Evolutionary conservation across 2,888 invertebrate genomes (phyloP).

Genomic region (Marronus borbonicus): DNA sequence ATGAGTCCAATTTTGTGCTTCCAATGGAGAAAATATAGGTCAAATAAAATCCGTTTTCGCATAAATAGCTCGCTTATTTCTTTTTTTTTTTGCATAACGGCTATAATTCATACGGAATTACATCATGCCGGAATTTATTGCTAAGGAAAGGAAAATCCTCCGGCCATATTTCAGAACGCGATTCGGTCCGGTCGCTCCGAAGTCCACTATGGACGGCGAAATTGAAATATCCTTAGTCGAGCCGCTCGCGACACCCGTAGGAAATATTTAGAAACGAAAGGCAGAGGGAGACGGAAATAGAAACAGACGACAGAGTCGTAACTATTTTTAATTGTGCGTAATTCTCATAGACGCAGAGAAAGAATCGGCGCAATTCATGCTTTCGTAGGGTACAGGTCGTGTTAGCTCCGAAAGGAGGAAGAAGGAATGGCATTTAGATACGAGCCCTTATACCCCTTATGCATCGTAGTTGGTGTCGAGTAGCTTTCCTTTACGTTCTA

Average conservation of each 20-base stretch:
- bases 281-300: slow-evolving; percentile 3
- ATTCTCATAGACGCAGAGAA: slow-evolving; percentile 15
- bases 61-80: background rate
- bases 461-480: background rate
- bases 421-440: no score
- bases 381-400: background rate
- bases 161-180: slow-evolving; percentile 23
- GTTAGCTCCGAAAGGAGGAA: no score
- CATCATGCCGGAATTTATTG: slow-evolving; percentile 17
- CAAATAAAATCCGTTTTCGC: background rate
- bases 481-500: background rate
- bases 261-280: background rate
- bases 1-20: no score
- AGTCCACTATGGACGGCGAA: background rate
- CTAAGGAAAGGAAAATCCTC: slow-evolving; percentile 4
- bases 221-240: slow-evolving; percentile 18
- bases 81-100: slow-evolving; percentile 9
- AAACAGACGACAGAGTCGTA: slow-evolving; percentile 13
- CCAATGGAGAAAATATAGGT: background rate
- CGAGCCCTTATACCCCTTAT: background rate
- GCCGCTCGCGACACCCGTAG: background rate
- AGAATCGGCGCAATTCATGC: slow-evolving; percentile 1
- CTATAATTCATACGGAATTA: slow-evolving; percentile 20
- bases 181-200: background rate
- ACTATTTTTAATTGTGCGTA: slow-evolving; percentile 33